Percentiles rank a stretch among this genome's conserved stretches.
These are phyloP conservation scores for Apocheima hispidaria DNA, from an alignment of 2,888 invertebrate genomes.

Conservation along the genomic window DNA sequence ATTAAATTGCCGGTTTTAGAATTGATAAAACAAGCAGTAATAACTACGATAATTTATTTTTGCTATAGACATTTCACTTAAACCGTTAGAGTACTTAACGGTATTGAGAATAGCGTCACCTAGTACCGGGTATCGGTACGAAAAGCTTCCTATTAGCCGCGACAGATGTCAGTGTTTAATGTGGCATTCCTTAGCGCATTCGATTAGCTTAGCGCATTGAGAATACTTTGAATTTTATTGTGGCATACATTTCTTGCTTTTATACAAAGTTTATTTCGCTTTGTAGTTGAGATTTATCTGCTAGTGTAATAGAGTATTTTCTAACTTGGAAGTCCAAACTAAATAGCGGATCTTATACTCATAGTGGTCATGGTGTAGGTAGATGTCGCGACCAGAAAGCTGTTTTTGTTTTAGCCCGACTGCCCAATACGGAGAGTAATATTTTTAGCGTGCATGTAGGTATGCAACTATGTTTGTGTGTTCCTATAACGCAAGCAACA, in stretches of 20 bases:
- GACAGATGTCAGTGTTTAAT: conserved; percentile 67
- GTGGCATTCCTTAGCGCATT: conserved; percentile 25
- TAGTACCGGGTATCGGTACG: conserved; percentile 78
- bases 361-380: too few relatives aligned
- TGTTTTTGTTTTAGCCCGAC: too few relatives aligned
- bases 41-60: neutral
- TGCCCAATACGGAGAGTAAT: too few relatives aligned
- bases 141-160: conserved; percentile 61
- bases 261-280: conserved; percentile 1
- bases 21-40: neutral
- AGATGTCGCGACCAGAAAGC: too few relatives aligned
- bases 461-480: too few relatives aligned
- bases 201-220: too few relatives aligned
- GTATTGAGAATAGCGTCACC: conserved; percentile 70
- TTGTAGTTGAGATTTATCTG: neutral
- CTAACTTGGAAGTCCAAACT: neutral
- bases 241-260: conserved; percentile 1
- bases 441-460: too few relatives aligned
- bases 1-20: too few relatives aligned
- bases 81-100: conserved; percentile 39
- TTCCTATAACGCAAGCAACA: too few relatives aligned
- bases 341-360: too few relatives aligned
- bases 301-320: neutral
- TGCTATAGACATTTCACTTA: neutral
- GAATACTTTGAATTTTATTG: conserved; percentile 35